Base-by-base conservation (phyloP, 2,797 vertebrate species). In the Sciurus vulgaris region DNA sequence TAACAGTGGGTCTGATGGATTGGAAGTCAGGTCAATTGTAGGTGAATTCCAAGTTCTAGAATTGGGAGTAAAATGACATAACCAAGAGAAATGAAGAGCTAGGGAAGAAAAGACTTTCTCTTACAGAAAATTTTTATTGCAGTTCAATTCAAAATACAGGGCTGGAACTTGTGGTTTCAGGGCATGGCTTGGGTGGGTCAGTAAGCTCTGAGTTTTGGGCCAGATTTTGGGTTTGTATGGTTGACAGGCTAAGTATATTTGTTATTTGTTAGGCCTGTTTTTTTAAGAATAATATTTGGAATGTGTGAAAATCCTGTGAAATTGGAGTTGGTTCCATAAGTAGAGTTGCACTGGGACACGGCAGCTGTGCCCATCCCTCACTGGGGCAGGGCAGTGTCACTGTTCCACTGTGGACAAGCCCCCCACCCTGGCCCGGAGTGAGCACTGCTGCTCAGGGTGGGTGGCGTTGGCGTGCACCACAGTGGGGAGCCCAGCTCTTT, bases 21-120 rank as follows among this genome's bases (percentile, higher is more conserved):
- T 79, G 47, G 54, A 49, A 61, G 47, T 54, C 26, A 59, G 18
- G 10, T 70, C 81, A 54, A 3, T 79, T 94, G 70, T 73, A 78
- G 61, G 6, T 76, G 44, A 79, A 67, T 87, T 91, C 30, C 24
- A 65, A 44, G 20, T 91, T 94, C 91, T 63, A 79, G 69, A 96
- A 82, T 91, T 59, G 83, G 69, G 44, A 92, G 11, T 67, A 35
- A 41, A 91, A 77, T 35, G 82, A 59, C 47, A 54, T 73, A 86
- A 35, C 47, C 49, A 51, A 61, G 86, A 74, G 73, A 56, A 93
- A 30, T 69, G 67, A 85, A 67, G 79, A 85, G 73, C 79, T 63
- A 56, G 76, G 73, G 49, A 33, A 26, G 67, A 79, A 63, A 63
- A 15, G 59, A 59, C 49, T 91, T 78, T 69, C 28, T 92, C 1